phyloP scores from a whole-genome alignment of 2,113 vertebrate genomes.

The Etheostoma spectabile region DNA sequence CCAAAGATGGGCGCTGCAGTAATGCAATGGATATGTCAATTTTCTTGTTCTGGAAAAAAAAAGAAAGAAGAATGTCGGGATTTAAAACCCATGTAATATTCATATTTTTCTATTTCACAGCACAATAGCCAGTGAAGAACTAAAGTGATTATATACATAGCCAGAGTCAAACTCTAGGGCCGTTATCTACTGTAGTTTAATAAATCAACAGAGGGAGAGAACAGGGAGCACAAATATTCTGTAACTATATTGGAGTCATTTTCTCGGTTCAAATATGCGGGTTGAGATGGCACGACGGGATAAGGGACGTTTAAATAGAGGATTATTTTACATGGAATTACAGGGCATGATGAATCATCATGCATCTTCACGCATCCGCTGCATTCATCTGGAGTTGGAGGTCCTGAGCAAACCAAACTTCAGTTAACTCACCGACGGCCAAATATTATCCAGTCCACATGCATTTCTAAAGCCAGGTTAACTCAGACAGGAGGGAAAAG shows the following conservation, averaged over 20 bases:
- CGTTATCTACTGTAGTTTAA: constrained; percentile 74
- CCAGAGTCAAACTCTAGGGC: constrained; percentile 70
- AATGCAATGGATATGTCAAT: constrained; percentile 77
- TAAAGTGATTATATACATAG: constrained; percentile 81
- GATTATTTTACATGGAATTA: constrained; percentile 43
- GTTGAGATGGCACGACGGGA: constrained; percentile 61
- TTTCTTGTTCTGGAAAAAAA: constrained; percentile 70
- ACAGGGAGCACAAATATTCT: constrained; percentile 51
- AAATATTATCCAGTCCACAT: constrained; percentile 61
- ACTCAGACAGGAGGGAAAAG: constrained; percentile 64
- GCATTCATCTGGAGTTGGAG: constrained; percentile 27
- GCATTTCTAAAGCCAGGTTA: constrained; percentile 65
- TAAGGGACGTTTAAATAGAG: constrained; percentile 50
- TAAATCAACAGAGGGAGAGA: constrained; percentile 70
- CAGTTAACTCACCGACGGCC: constrained; percentile 59
- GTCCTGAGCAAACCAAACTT: constrained; percentile 47
- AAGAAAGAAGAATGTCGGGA: constrained; percentile 62
- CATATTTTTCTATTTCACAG: constrained; percentile 79
- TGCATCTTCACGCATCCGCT: constrained; percentile 41
- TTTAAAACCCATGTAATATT: constrained; percentile 82
- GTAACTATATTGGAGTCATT: constrained; percentile 39
- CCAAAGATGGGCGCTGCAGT: constrained; percentile 69
- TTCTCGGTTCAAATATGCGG: constrained; percentile 55
- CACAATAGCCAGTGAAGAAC: constrained; percentile 76
- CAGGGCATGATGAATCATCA: constrained; percentile 17